phyloP scores from a whole-genome alignment of 2,797 vertebrate genomes.

The Enteromius unitaeniatus region DNA sequence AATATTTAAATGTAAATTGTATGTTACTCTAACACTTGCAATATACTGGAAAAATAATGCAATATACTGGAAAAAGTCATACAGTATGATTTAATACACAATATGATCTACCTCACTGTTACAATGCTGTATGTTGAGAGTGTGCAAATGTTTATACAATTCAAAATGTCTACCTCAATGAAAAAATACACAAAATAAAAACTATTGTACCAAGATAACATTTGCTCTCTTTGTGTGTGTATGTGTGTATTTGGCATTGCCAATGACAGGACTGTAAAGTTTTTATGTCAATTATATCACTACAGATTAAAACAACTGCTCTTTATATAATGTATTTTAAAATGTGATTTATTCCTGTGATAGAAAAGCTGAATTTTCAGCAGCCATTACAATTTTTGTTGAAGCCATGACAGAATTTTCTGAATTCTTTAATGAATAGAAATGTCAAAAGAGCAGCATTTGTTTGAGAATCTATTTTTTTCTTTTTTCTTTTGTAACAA shows the following conservation, averaged over 20 bases:
- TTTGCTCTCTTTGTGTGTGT: not conserved
- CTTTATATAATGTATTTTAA: not conserved
- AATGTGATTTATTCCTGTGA: too few species aligned
- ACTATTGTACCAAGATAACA: slow-evolving; percentile 2
- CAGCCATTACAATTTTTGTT: not conserved
- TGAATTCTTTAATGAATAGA: not conserved
- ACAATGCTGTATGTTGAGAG: slow-evolving; percentile 34
- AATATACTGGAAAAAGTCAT: slow-evolving; percentile 12
- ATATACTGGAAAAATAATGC: slow-evolving; percentile 12
- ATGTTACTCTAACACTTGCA: not conserved
- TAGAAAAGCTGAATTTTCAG: not conserved
- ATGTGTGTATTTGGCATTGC: not conserved
- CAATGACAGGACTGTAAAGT: not conserved
- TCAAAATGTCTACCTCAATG: slow-evolving; percentile 48
- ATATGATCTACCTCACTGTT: slow-evolving; percentile 45
- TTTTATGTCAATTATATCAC: not conserved
- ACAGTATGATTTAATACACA: not conserved
- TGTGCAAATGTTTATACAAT: slow-evolving; percentile 38
- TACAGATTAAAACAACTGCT: not conserved
- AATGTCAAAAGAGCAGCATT: not conserved
- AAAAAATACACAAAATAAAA: slow-evolving; percentile 54
- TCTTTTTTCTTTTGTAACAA: not conserved
- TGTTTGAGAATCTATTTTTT: not conserved
- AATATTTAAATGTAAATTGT: not conserved
- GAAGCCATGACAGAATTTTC: not conserved